phyloP scores from a whole-genome alignment of 2,888 invertebrate genomes.

The Dexiosoma caninum region DNA sequence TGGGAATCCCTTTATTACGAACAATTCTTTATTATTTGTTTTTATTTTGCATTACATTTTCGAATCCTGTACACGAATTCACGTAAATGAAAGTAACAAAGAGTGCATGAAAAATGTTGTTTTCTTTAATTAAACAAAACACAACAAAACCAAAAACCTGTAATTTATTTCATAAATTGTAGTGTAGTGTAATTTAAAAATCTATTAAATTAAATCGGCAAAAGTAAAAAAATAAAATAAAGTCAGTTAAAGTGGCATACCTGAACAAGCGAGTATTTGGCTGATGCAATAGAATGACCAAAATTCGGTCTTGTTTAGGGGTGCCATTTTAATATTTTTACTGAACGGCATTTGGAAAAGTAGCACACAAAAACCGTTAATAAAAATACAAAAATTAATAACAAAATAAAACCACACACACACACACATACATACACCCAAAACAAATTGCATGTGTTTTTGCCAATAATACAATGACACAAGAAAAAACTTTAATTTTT shows the following conservation, averaged over 20 bases:
- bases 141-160: background rate
- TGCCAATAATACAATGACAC: constrained; percentile 5
- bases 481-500: constrained; percentile 30
- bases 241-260: constrained; percentile 58
- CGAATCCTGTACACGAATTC: too few species aligned
- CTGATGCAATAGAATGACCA: constrained; percentile 60
- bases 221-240: background rate
- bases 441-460: constrained; percentile 25
- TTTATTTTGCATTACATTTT: too few species aligned
- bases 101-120: constrained; percentile 24
- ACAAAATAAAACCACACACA: background rate
- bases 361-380: constrained; percentile 5
- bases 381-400: background rate
- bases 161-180: background rate
- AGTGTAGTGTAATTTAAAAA: constrained; percentile 16
- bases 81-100: too few species aligned
- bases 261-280: constrained; percentile 64
- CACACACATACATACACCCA: too few species aligned
- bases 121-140: background rate
- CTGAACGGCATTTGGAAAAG: constrained; percentile 10
- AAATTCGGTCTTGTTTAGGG: constrained; percentile 64
- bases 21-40: too few species aligned
- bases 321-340: constrained; percentile 56
- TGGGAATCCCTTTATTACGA: too few species aligned
- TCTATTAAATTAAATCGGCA: constrained; percentile 11